Conservation (phyloP, 2,113 vertebrate species). For the Istiophorus platypterus region DNA sequence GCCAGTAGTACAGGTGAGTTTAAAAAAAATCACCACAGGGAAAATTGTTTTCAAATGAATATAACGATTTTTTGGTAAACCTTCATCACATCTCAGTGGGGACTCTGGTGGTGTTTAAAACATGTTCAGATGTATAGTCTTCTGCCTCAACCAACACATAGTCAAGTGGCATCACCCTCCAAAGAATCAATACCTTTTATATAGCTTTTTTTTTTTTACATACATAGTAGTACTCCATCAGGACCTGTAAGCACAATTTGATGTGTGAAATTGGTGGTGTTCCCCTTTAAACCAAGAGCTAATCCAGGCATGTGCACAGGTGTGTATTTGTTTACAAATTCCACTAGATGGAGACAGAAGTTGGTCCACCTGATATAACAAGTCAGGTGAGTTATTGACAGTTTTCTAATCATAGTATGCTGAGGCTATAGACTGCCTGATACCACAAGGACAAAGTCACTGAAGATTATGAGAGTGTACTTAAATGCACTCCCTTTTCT, state of each 20-base stretch:
- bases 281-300: neutral
- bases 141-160: neutral
- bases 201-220: neutral
- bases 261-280: neutral
- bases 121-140: neutral
- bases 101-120: neutral
- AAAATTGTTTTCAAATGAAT: neutral
- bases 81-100: too few species aligned
- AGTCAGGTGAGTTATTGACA: constrained; percentile 1
- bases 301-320: neutral
- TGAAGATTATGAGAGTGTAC: neutral
- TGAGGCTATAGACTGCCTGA: neutral
- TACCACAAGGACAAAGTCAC: neutral
- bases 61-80: neutral
- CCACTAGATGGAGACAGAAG: constrained; percentile 38
- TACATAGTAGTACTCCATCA: neutral
- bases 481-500: neutral
- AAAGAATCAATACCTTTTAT: neutral
- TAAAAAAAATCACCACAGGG: too few species aligned
- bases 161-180: neutral
- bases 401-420: neutral
- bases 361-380: constrained; percentile 1
- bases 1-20: too few species aligned
- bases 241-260: neutral
- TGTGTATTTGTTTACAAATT: neutral